Evolutionary conservation across 2,888 invertebrate genomes (phyloP), one percentile per base, ranked within the genome.

Genomic region (Selenia dentaria): DNA sequence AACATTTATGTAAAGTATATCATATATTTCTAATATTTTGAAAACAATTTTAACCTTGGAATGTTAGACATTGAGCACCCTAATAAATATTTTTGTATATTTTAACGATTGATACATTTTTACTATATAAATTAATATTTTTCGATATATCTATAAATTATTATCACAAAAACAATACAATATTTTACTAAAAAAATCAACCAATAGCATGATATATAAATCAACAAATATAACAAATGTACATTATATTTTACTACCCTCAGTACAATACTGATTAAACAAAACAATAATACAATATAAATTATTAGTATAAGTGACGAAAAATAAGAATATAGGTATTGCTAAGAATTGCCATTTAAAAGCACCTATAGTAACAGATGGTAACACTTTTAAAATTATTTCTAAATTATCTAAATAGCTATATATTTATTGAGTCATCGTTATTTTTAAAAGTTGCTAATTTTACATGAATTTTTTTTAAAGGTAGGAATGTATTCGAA

Each of bases 361-460:
- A 65, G 63, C 66, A 67, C 63, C 63, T 69, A 64, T 47, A n/a
- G n/a, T n/a, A 38, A 47, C 8, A 52, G 50, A 56, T 66, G 67
- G 64, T 69, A 68, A 67, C 67, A 58, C 40, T 54, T 33, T 54
- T 59, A 35, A 35, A 37, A 49, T 36, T 36, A 32, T 42, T n/a
- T n/a, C n/a, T 47, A 59, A 8, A 29, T 39, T 22, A 27, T 52
- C 48, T 49, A 37, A n/a, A n/a, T 51, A 20, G 35, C 31, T 52
- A 45, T 51, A 51, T 31, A 29, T 61, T 55, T n/a, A 62, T 61
- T 55, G 50, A 62, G 53, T 65, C 49, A 45, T 42, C 33, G 27
- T 49, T 42, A 10, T 24, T 31, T 42, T 47, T 39, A 14, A 38
- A 37, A 46, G 41, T 51, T 52, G 46, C 35, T 33, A 48, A 27